These are phyloP conservation scores for Brachionus rotundiformis DNA, from an alignment of 1,140 invertebrate species.

Conservation along the genomic window DNA sequence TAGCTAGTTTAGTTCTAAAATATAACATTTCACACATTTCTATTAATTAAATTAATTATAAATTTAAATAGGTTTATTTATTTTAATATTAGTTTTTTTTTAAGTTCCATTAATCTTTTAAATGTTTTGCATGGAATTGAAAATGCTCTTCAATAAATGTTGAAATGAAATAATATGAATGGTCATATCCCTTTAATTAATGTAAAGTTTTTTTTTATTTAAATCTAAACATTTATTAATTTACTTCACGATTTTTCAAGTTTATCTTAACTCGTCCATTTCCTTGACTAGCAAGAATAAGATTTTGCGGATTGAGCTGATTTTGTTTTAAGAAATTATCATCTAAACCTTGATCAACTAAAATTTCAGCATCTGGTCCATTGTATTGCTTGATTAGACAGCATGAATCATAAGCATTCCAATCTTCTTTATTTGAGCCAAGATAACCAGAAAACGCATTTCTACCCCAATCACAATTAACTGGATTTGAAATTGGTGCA, in stretches of 20 bases:
- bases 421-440: conserved; percentile 64
- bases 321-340: conserved; percentile 78
- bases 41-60: neutral
- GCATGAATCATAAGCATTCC: conserved; percentile 76
- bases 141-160: conserved; percentile 92
- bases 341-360: conserved; percentile 71
- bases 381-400: conserved; percentile 77
- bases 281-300: conserved; percentile 74
- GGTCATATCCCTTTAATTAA: conserved; percentile 78
- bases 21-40: no score
- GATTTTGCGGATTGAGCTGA: conserved; percentile 82
- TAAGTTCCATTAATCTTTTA: conserved; percentile 55
- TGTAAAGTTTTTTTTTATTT: neutral
- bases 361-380: conserved; percentile 67
- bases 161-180: conserved; percentile 91
- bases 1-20: no score
- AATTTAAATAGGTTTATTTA: neutral
- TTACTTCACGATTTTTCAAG: conserved; percentile 74
- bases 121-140: conserved; percentile 75
- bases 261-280: conserved; percentile 70
- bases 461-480: conserved; percentile 76
- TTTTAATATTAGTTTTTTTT: neutral
- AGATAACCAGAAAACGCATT: conserved; percentile 82
- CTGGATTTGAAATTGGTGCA: conserved; percentile 89
- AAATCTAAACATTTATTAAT: no score